Evolutionary conservation across 1,140 invertebrate species (phyloP), one percentile per base, ranked within the genome.

Genomic region (Drosophila fuyamai): DNA sequence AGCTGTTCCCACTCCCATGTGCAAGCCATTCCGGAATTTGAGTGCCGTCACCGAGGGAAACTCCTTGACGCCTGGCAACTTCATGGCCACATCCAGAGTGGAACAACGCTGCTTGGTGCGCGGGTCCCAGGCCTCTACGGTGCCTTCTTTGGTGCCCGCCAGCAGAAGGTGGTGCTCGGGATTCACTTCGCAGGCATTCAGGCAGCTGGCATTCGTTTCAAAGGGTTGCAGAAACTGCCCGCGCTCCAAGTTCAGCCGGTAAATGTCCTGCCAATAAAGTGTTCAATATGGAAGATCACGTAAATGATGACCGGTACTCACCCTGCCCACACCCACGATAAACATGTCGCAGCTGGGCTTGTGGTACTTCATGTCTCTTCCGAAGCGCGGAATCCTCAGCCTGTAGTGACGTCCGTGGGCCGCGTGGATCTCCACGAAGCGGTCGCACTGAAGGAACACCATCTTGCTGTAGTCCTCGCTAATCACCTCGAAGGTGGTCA

Each of bases 41-140:
- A 99, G 81, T 9, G 96, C 94, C 10, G 97, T 97, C 2, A 92
- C 71, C 0, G 92, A 91, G 23, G 92, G 92, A 59, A 92, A 93
- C 58, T 81, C 71, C 43, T 92, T 92, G 13, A 79, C 59, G n/a
- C 82, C 83, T 0, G 82, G 86, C 55, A 93, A 58, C 50, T 95
- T 95, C 44, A 98, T 93, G 10, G 96, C 98, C 93, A 96, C 98
- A 93, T 99, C 98, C 5, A 99, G 92, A 35, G 95, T 94, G 32
- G 95, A 97, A 73, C 97, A 97, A 92, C 95, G 94, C 27, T 94
- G 94, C 78, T 96, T 95, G 4, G 94, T 94, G 63, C 98, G 93
- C 38, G 98, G 97, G 94, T 99, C 99, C 98, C 98, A 99, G 2
- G 98, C 98, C 93, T 99, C 98, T 5, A 99, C 95, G 90, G 95